Base-by-base conservation (phyloP, 2,113 vertebrate species). In the Herpetotheres cachinnans region DNA sequence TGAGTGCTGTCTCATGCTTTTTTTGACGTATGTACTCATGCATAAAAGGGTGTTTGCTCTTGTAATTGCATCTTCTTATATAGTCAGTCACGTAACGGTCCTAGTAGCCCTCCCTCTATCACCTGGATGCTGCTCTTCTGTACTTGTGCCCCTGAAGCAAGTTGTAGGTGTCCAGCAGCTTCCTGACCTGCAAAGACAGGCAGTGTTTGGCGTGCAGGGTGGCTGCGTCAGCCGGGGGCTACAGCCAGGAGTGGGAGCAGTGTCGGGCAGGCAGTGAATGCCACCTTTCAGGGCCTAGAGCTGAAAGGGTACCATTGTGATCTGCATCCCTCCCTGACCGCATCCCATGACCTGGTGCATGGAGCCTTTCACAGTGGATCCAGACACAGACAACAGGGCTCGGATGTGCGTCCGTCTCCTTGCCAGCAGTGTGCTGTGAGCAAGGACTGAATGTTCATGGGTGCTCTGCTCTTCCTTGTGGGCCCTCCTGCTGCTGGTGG, bases 301-400 rank as follows among this genome's bases (percentile, higher is more conserved):
- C 89, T 93, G 63, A 96, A 96, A 95, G 95, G 61, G 72, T 19
- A 24, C 65, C 56, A 8, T 63, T 96, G 89, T 92, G 46, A 86
- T 78, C 50, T 63, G 83, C 59, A 62, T 81, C 69, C 59, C 32
- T 89, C 47, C 62, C 77, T 1, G 7, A 29, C 47, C 2, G 2
- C 38, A 76, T 96, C 96, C 56, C 91, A 94, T 95, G 96, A 96
- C 61, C 73, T 62, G 25, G 9, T 89, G 56, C 2, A 2, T 50
- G 50, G 54, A 90, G 94, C 38, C 70, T 72, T 88, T 85, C 55
- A 44, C 44, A 40, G 25, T 2, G 13, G 58, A 73, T 47, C 11
- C 76, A 78, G 69, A 72, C 81, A 54, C 46, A 74, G 55, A 52
- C 27, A 62, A 7, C 54, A 42, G 50, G 44, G 38, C 89, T 59